phyloP scores from a whole-genome alignment of 2,797 vertebrate genomes.

The Lophotriccus pileatus region DNA sequence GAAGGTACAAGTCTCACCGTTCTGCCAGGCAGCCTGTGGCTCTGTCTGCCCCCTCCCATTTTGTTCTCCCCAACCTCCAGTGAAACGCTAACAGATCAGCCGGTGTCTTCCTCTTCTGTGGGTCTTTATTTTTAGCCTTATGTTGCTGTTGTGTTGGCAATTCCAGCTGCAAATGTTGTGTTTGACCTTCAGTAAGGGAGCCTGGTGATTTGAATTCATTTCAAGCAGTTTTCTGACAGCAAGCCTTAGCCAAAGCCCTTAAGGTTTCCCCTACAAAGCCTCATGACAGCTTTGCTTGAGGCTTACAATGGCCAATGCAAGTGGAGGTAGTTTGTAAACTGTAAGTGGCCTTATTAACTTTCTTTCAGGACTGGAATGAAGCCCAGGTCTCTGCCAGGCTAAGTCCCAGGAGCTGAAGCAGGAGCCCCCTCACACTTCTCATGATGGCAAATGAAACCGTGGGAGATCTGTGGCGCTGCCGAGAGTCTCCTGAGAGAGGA shows the following conservation, averaged over 20 bases:
- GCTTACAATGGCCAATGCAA: slow-evolving; percentile 52
- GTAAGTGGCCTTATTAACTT: slow-evolving; percentile 54
- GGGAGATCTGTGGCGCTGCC: neutral
- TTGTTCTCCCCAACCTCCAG: neutral
- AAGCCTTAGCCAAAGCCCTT: slow-evolving; percentile 67
- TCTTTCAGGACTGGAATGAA: neutral
- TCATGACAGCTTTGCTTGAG: slow-evolving; percentile 64
- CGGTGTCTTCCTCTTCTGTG: neutral
- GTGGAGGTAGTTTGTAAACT: slow-evolving; percentile 27
- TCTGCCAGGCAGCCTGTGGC: neutral
- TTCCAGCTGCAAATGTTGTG: slow-evolving; percentile 42
- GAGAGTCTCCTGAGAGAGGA: neutral
- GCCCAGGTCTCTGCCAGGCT: neutral
- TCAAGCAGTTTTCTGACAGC: slow-evolving; percentile 67
- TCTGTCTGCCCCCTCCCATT: neutral
- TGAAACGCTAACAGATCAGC: neutral
- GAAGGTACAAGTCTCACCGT: neutral
- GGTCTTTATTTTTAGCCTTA: neutral
- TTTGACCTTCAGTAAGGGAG: slow-evolving; percentile 68
- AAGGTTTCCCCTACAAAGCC: slow-evolving; percentile 56
- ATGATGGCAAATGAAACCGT: neutral
- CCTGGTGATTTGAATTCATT: slow-evolving; percentile 57
- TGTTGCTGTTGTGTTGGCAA: slow-evolving; percentile 36
- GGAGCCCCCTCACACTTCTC: neutral
- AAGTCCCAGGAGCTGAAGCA: neutral